Evolutionary conservation across 2,797 vertebrate genomes (phyloP), one percentile per base, ranked within the genome.

Genomic region (Tragelaphus oryx): DNA sequence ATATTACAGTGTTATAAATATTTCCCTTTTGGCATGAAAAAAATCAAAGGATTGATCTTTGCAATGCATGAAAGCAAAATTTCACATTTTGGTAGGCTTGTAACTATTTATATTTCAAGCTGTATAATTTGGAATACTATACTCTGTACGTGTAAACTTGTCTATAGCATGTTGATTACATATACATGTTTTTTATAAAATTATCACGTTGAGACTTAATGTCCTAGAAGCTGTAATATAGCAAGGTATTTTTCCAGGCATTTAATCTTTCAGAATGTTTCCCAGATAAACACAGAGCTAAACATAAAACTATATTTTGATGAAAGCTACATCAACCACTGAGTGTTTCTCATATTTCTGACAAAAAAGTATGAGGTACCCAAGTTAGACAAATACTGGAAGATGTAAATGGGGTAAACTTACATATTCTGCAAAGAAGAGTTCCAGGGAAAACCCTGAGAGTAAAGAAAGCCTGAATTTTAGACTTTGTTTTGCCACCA

Each of bases 41-140:
- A 54, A 92, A 18, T 4, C 89, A 30, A 59, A 94, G 60, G 18
- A 18, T 4, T 20, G 1, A 57, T 14, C 16, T 83, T 81, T 91
- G 48, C 0, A 33, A 55, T 50, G 82, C 8, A 44, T 68, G 78
- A 5, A 50, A 55, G 41, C 1, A 26, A 41, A 83, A 24, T 41
- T 30, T 8, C 48, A 94, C 87, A 26, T 59, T 92, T 87, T 93
- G 65, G 7, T 75, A 52, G 30, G 0, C 26, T 80, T 76, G 14
- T 81, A 75, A 87, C 30, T 54, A 86, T 76, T 71, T 89, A 41
- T 22, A 91, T 94, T 86, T 93, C 93, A 96, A 95, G 81, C 20
- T 57, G 6, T 22, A 8, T 84, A 87, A 81, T 57, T 74, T 92
- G 44, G 14, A 96, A 93, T n/a, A 44, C 14, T 48, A 2, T 30